These are phyloP conservation scores for Poeciliopsis occidentalis DNA, from an alignment of 2,113 vertebrate genomes.

Conservation along the genomic window DNA sequence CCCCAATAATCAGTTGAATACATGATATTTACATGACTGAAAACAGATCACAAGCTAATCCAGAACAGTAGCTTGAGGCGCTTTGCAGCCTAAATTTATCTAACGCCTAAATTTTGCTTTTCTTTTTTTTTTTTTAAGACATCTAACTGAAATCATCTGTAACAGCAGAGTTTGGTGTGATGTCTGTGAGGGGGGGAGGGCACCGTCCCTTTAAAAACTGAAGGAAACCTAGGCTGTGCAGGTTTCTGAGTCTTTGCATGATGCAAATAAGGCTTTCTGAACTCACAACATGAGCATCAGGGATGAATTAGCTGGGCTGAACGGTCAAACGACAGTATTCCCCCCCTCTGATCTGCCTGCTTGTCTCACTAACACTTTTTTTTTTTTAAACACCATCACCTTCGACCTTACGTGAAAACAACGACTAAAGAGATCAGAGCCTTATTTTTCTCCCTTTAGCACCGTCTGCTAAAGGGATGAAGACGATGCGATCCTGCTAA, in stretches of 20 bases:
- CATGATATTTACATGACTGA: constrained; percentile 49
- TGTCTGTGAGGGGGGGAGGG: background rate
- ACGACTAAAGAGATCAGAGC: background rate
- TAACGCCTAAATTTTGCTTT: background rate
- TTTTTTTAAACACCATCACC: background rate
- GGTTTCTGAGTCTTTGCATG: background rate
- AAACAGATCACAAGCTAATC: constrained; percentile 25
- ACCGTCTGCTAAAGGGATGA: background rate
- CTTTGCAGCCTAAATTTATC: constrained; percentile 35
- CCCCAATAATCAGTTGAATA: background rate
- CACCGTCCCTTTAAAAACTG: background rate
- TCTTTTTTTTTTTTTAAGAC: constrained; percentile 8
- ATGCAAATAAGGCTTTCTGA: background rate
- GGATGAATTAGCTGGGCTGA: background rate
- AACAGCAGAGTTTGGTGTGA: constrained; percentile 10
- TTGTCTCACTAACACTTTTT: background rate
- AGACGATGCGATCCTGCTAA: background rate
- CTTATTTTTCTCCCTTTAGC: background rate
- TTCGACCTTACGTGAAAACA: background rate
- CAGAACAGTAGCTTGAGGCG: constrained; percentile 5
- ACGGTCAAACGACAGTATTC: too few relatives aligned
- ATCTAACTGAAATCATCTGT: constrained; percentile 28
- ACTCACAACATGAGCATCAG: background rate
- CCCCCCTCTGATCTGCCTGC: background rate
- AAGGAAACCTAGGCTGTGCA: background rate